Evolutionary conservation across 2,113 vertebrate species (phyloP).

Genomic region (Eidolon helvum): DNA sequence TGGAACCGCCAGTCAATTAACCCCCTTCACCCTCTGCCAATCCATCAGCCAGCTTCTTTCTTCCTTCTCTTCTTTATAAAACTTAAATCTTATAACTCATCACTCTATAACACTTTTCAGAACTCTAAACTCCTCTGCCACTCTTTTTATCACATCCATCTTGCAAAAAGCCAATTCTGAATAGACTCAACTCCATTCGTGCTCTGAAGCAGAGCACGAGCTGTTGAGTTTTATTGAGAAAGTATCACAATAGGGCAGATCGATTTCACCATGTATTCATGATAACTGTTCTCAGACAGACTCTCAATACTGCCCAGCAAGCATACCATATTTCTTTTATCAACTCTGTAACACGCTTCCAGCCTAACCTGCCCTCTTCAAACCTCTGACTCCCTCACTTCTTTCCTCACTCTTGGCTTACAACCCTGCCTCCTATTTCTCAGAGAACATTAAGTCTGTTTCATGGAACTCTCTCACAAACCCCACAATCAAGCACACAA

Average conservation of each 20-base stretch:
- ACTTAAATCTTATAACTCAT: background rate
- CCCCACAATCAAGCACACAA: slow-evolving; percentile 1
- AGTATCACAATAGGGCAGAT: background rate
- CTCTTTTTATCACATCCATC: background rate
- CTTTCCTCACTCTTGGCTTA: background rate
- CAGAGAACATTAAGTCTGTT: slow-evolving; percentile 35
- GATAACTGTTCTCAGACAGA: background rate
- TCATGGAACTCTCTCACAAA: slow-evolving; percentile 7
- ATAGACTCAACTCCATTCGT: background rate
- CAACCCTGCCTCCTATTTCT: slow-evolving; percentile 18
- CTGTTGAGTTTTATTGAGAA: background rate
- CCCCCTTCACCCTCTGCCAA: background rate
- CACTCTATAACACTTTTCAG: background rate
- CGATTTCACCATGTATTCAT: background rate
- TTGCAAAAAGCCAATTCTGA: background rate
- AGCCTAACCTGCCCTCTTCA: background rate
- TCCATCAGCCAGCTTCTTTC: background rate
- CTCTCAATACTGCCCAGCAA: background rate
- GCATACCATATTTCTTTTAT: background rate
- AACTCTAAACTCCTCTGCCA: background rate
- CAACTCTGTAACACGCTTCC: background rate
- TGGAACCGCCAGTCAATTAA: background rate
- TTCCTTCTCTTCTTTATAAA: background rate
- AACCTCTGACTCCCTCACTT: background rate
- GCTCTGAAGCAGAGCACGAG: background rate